Evolutionary conservation across 1,140 invertebrate genomes (phyloP).

Genomic region (Frieseomelitta varia): DNA sequence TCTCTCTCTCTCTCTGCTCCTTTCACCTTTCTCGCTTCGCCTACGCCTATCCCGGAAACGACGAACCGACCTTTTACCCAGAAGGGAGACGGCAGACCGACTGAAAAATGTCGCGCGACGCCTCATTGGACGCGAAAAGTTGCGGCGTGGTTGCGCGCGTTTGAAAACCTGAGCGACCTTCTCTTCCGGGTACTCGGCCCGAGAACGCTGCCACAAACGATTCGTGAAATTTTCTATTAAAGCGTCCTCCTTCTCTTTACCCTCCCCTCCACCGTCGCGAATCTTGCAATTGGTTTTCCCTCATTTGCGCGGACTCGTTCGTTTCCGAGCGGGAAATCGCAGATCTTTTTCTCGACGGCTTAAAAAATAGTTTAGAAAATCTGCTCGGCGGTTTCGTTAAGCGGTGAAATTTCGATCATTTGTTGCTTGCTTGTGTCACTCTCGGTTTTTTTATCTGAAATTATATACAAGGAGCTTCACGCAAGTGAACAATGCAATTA

Average conservation of each 20-base stretch:
- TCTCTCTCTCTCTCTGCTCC: background rate
- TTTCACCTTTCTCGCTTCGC: background rate
- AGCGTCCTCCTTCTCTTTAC: background rate
- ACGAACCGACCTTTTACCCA: background rate
- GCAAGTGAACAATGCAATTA: no score
- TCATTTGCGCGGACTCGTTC: background rate
- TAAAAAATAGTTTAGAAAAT: background rate
- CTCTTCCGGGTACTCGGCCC: no score
- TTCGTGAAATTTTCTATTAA: constrained; percentile 12
- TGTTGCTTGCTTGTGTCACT: no score
- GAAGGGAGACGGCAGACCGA: background rate
- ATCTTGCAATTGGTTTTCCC: background rate
- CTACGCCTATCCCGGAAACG: constrained; percentile 12
- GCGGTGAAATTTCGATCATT: background rate
- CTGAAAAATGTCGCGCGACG: constrained; percentile 26
- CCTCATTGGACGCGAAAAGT: constrained; percentile 3
- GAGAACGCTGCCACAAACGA: background rate
- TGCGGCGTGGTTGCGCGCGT: background rate
- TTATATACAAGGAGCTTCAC: background rate
- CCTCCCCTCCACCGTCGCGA: background rate
- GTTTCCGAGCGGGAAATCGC: background rate
- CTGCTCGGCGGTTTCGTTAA: background rate
- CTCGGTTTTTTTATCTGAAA: background rate
- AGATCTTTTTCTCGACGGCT: background rate
- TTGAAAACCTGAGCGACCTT: background rate